These are phyloP conservation scores for Heteromurus nitidus DNA, from an alignment of 2,888 invertebrate genomes.

Conservation along the genomic window DNA sequence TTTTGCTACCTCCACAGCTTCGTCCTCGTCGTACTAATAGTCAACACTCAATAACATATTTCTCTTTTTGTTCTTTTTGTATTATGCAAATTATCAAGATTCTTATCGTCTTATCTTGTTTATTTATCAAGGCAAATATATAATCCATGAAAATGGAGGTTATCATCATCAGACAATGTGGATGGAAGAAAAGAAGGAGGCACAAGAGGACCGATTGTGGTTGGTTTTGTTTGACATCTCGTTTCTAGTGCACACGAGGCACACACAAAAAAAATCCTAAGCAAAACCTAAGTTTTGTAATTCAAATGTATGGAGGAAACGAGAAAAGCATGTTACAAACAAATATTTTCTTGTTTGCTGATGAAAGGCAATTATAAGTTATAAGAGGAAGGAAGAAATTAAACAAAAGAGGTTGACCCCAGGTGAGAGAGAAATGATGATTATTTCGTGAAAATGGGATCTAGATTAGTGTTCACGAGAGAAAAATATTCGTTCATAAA, in stretches of 20 bases:
- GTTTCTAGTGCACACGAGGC: too few relatives aligned
- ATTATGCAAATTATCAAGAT: constrained; percentile 63
- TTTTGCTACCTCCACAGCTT: background rate
- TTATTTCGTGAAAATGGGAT: constrained; percentile 59
- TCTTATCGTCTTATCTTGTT: constrained; percentile 52
- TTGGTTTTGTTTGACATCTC: background rate
- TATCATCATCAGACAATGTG: constrained; percentile 14
- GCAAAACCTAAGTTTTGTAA: too few relatives aligned
- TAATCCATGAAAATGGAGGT: constrained; percentile 43
- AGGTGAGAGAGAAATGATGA: constrained; percentile 26
- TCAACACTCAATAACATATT: constrained; percentile 53
- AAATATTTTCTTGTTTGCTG: constrained; percentile 33
- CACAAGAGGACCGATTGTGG: background rate
- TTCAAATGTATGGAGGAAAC: too few relatives aligned
- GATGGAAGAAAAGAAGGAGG: background rate
- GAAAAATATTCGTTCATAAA: background rate
- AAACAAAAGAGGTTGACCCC: constrained; percentile 4
- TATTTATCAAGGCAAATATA: constrained; percentile 61
- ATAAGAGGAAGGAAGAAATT: constrained; percentile 20
- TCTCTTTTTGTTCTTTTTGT: constrained; percentile 42
- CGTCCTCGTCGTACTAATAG: background rate
- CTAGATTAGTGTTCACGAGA: constrained; percentile 40
- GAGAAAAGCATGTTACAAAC: too few relatives aligned
- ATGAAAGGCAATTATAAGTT: constrained; percentile 40
- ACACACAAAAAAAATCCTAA: too few relatives aligned